These are phyloP conservation scores for Leptinotarsa peninsularis DNA, from an alignment of 2,888 invertebrate species.

Conservation along the genomic window DNA sequence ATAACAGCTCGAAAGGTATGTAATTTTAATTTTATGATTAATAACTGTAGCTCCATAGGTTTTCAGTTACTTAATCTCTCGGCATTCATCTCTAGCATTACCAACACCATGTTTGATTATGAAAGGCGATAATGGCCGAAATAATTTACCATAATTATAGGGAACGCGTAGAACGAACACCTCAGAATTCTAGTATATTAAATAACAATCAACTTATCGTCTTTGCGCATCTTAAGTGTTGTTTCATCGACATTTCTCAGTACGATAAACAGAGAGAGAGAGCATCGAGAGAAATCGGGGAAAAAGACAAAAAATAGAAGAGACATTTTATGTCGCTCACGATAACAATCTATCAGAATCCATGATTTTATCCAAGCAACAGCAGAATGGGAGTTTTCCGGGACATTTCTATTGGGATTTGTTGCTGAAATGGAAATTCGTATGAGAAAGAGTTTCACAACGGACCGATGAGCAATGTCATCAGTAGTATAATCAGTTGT, in stretches of 20 bases:
- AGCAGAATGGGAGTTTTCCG: no score
- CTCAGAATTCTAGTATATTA: slow-evolving; percentile 29
- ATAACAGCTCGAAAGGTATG: slow-evolving; percentile 19
- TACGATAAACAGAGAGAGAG: not conserved
- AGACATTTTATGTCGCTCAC: no score
- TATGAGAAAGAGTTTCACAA: no score
- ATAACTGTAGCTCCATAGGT: slow-evolving; percentile 27
- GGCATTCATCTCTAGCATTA: slow-evolving; percentile 29
- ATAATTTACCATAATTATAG: slow-evolving; percentile 35
- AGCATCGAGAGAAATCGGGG: not conserved
- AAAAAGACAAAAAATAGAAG: not conserved
- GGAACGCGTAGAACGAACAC: slow-evolving; percentile 21
- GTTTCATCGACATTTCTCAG: slow-evolving; percentile 11
- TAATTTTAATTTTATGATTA: slow-evolving; percentile 28
- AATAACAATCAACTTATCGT: slow-evolving; percentile 27
- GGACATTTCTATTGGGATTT: no score
- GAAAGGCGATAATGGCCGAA: slow-evolving; percentile 30
- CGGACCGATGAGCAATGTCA: no score
- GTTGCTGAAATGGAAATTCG: no score
- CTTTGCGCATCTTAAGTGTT: not conserved
- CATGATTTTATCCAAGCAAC: no score
- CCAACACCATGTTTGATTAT: slow-evolving; percentile 30
- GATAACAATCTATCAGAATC: no score
- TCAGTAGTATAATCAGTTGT: no score
- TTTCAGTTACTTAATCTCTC: slow-evolving; percentile 30